Percentiles rank a stretch among this genome's conserved stretches.
These are phyloP conservation scores for Ptyas mucosa DNA, from an alignment of 2,113 vertebrate genomes.

Conservation along the genomic window DNA sequence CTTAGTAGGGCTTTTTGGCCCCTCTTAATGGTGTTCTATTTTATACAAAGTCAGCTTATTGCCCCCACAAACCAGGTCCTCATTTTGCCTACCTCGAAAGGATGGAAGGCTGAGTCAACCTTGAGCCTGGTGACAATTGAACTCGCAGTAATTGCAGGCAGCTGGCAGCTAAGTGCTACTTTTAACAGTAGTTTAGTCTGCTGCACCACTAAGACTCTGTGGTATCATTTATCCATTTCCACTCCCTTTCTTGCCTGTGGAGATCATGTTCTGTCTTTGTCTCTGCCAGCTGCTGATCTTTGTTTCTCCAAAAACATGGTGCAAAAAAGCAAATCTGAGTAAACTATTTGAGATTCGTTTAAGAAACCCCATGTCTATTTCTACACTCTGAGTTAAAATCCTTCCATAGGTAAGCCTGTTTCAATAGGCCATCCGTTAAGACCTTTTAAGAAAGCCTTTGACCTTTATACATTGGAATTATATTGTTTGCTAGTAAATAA, in stretches of 20 bases:
- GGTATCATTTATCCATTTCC: neutral
- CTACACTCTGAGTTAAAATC: neutral
- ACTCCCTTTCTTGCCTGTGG: neutral
- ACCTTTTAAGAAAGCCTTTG: neutral
- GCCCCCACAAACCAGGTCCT: too few relatives aligned
- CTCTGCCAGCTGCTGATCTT: neutral
- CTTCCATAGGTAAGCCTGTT: neutral
- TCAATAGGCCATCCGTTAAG: neutral
- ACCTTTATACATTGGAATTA: neutral
- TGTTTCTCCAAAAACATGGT: neutral
- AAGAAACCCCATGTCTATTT: neutral
- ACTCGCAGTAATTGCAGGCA: too few relatives aligned
- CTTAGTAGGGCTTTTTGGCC: too few relatives aligned
- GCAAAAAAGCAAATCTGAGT: neutral
- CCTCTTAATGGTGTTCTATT: too few relatives aligned
- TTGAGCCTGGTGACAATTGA: too few relatives aligned
- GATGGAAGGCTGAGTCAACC: too few relatives aligned
- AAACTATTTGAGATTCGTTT: neutral
- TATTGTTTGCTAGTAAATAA: neutral
- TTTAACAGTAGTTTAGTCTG: too few relatives aligned
- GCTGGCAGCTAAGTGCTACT: too few relatives aligned
- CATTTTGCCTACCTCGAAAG: too few relatives aligned
- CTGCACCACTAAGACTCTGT: too few relatives aligned
- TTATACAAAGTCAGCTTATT: too few relatives aligned
- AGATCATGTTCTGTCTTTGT: neutral